phyloP scores from a whole-genome alignment of 2,797 vertebrate genomes.

The Falco peregrinus region DNA sequence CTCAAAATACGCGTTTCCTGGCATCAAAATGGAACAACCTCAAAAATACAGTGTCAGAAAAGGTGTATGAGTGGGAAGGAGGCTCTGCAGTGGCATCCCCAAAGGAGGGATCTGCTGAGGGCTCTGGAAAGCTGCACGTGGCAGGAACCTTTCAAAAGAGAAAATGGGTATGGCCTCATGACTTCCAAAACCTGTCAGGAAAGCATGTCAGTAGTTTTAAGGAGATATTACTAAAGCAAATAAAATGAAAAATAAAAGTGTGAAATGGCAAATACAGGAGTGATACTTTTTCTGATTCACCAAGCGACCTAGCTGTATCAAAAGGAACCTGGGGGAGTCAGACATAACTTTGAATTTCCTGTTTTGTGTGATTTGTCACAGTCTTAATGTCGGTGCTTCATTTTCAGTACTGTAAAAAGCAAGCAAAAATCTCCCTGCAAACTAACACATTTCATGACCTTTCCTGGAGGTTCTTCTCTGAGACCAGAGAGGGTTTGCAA shows the following conservation, averaged over 20 bases:
- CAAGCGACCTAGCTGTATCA: neutral
- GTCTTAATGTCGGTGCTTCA: slow-evolving; percentile 23
- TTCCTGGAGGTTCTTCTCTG: neutral
- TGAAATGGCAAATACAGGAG: neutral
- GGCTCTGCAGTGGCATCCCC: neutral
- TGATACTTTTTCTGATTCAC: neutral
- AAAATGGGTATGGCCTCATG: neutral
- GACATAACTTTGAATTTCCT: slow-evolving; percentile 56
- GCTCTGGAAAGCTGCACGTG: neutral
- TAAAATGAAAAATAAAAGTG: neutral
- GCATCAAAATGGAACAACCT: neutral
- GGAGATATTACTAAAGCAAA: neutral
- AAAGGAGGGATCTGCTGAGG: neutral
- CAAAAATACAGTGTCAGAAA: neutral
- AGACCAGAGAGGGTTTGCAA: neutral
- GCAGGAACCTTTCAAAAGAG: neutral
- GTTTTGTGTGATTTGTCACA: slow-evolving; percentile 56
- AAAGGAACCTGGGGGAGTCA: slow-evolving; percentile 44
- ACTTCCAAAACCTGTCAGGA: neutral
- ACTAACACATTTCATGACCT: neutral
- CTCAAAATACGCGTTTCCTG: neutral
- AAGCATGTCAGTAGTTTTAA: neutral
- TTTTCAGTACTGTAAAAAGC: slow-evolving; percentile 59
- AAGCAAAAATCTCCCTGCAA: neutral
- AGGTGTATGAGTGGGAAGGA: neutral